These are phyloP conservation scores for Nephrotoma guestfalica DNA, from an alignment of 2,888 invertebrate species.

Conservation along the genomic window DNA sequence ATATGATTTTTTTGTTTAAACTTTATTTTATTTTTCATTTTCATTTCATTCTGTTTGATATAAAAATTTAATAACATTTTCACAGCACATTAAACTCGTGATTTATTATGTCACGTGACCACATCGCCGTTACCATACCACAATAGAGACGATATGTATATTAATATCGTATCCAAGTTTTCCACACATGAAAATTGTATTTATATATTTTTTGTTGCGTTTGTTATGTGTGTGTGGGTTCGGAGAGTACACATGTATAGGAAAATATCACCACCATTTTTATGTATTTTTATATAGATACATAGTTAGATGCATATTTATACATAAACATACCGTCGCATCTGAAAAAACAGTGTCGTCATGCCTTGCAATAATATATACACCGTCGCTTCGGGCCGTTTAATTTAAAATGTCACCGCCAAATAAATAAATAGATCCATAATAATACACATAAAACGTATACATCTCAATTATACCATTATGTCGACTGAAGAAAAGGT, in stretches of 20 bases:
- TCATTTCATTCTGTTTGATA: background rate
- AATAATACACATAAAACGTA: background rate
- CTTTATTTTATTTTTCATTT: background rate
- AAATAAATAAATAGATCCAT: background rate
- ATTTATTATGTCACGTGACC: slow-evolving; percentile 36
- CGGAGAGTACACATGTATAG: background rate
- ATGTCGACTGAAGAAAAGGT: background rate
- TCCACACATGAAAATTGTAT: background rate
- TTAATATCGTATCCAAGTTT: background rate
- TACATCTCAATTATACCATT: background rate
- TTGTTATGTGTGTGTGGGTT: background rate
- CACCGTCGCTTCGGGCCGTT: background rate
- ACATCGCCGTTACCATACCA: slow-evolving; percentile 10
- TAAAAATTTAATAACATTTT: slow-evolving; percentile 25
- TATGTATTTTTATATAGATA: background rate
- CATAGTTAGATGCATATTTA: background rate
- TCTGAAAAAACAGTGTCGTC: background rate
- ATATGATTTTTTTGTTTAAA: background rate
- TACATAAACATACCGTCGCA: background rate
- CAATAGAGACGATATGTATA: background rate
- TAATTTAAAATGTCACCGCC: background rate
- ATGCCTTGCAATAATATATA: background rate
- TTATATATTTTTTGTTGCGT: background rate
- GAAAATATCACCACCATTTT: background rate
- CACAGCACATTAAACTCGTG: slow-evolving; percentile 35